These are phyloP conservation scores for Haliaeetus vocifer DNA, from an alignment of 2,797 vertebrate genomes.

Conservation along the genomic window DNA sequence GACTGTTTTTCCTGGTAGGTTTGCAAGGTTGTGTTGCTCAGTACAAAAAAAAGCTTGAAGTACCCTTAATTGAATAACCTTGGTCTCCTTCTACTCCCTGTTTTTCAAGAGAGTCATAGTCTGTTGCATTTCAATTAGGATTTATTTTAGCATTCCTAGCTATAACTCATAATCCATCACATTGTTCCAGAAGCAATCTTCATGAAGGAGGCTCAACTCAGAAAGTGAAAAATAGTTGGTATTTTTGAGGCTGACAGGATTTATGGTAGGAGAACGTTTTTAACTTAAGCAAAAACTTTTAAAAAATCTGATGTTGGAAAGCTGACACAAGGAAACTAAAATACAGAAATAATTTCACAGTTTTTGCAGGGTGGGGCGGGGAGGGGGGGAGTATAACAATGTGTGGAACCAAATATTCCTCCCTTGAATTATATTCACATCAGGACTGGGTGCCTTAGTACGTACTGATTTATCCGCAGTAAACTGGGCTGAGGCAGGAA, in stretches of 20 bases:
- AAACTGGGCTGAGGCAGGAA: background rate
- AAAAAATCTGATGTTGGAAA: background rate
- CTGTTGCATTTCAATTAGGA: background rate
- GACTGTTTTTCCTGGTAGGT: background rate
- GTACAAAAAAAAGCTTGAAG: background rate
- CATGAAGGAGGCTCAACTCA: background rate
- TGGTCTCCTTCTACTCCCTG: background rate
- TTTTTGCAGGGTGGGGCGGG: background rate
- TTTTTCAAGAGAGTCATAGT: background rate
- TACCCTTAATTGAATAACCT: background rate
- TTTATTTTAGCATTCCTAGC: slow-evolving; percentile 16
- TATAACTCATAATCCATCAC: background rate
- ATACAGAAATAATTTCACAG: background rate
- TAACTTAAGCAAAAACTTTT: background rate
- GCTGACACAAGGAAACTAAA: background rate
- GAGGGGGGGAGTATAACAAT: background rate
- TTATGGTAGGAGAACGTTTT: background rate
- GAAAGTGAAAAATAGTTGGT: background rate
- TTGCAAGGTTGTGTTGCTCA: background rate
- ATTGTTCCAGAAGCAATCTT: background rate
- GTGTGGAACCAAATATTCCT: background rate
- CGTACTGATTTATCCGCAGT: background rate
- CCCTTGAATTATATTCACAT: background rate
- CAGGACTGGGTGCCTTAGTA: background rate
- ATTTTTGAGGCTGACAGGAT: background rate